Percentiles rank a stretch among this genome's conserved stretches.
These are phyloP conservation scores for Ophioderma brevispina DNA, from an alignment of 35 echinoderm and acorn worm genomes.

Conservation along the genomic window DNA sequence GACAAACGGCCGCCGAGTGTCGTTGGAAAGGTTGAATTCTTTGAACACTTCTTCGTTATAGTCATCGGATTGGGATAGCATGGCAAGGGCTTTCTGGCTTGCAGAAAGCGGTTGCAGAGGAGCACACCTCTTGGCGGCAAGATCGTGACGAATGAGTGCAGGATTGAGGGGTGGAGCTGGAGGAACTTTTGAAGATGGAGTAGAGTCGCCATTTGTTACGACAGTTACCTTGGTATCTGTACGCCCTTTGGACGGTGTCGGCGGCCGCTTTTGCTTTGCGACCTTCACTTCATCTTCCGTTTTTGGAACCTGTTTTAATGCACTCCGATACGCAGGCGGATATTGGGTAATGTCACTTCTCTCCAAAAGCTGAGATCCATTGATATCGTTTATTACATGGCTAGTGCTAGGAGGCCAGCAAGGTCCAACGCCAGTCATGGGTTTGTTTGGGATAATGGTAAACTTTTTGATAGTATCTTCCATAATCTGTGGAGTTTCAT, in stretches of 20 bases:
- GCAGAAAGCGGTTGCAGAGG: constrained; percentile 4
- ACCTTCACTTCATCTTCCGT: not conserved
- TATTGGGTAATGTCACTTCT: constrained; percentile 54
- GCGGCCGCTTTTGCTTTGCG: not conserved
- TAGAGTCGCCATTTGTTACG: constrained; percentile 1
- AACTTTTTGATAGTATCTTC: not conserved
- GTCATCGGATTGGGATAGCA: not conserved
- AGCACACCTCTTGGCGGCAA: not conserved
- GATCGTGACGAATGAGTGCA: not conserved
- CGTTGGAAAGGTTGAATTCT: not conserved
- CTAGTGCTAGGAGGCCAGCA: constrained; percentile 89
- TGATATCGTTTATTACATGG: constrained; percentile 77
- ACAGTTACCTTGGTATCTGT: not conserved
- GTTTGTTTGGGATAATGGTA: not conserved
- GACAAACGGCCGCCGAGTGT: constrained; percentile 1
- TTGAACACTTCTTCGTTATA: not conserved
- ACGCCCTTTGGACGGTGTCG: not conserved
- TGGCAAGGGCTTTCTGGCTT: not conserved
- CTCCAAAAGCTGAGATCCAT: constrained; percentile 77
- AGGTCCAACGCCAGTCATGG: constrained; percentile 69
- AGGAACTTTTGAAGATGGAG: not conserved
- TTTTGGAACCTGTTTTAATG: not conserved
- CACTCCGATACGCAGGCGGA: constrained; percentile 49
- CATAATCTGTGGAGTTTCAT: constrained; percentile 32
- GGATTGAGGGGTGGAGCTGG: not conserved